These are phyloP conservation scores for Drosophila nasuta DNA, from an alignment of 1,140 invertebrate genomes.

Conservation along the genomic window DNA sequence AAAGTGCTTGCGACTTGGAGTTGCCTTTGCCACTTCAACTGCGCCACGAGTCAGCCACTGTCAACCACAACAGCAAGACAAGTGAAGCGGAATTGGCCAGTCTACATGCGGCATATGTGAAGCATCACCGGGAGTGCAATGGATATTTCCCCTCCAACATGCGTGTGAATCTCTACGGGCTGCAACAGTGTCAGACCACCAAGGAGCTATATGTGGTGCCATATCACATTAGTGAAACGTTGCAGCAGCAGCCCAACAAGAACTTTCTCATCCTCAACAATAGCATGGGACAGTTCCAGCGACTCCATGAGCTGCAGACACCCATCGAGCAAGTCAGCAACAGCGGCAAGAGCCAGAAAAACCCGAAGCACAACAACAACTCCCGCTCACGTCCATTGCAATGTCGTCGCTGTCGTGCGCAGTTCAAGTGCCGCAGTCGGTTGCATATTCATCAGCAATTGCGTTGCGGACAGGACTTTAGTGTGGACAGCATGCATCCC, in stretches of 20 bases:
- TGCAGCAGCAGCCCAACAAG: constrained; percentile 60
- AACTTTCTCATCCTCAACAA: constrained; percentile 69
- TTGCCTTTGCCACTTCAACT: constrained; percentile 51
- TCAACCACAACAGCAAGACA: background rate
- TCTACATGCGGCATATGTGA: constrained; percentile 55
- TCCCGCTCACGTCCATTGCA: constrained; percentile 19
- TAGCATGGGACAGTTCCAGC: constrained; percentile 57
- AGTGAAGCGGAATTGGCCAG: constrained; percentile 51
- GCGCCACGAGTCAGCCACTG: constrained; percentile 14
- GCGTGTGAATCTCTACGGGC: constrained; percentile 63
- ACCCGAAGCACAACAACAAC: background rate
- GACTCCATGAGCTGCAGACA: constrained; percentile 56
- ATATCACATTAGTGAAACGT: constrained; percentile 65
- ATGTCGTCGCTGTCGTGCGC: constrained; percentile 49
- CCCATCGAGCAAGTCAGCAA: background rate
- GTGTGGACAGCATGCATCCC: constrained; percentile 66
- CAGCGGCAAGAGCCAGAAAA: too few species aligned
- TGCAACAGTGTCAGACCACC: constrained; percentile 65
- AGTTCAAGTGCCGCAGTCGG: constrained; percentile 49
- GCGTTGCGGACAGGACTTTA: constrained; percentile 65
- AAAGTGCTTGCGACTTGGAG: background rate
- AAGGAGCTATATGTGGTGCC: constrained; percentile 68
- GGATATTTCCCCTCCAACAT: constrained; percentile 67
- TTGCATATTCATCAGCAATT: constrained; percentile 64
- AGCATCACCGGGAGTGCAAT: constrained; percentile 61